Conservation (phyloP, 2,113 vertebrate genomes). For the Callipepla squamata region DNA sequence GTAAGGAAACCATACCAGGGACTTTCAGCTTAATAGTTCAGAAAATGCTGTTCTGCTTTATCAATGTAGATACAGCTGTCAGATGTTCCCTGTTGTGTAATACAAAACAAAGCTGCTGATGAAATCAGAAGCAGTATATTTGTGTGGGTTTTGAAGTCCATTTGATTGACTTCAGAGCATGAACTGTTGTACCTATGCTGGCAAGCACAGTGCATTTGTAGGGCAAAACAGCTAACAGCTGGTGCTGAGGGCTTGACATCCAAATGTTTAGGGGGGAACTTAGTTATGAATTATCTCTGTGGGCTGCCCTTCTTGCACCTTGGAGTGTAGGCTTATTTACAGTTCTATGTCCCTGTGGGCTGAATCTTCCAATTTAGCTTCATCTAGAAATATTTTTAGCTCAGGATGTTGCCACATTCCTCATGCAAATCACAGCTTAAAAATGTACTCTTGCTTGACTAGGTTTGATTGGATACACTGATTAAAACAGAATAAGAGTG, state of each 20-base stretch:
- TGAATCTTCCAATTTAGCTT: not conserved
- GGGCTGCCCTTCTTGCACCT: not conserved
- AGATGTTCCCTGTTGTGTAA: not conserved
- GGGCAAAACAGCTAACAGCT: not conserved
- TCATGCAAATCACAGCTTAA: not conserved
- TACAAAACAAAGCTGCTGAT: not conserved
- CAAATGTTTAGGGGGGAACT: not conserved
- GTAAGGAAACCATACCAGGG: not conserved
- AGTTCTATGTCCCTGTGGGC: not conserved
- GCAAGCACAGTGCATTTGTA: not conserved
- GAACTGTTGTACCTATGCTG: not conserved
- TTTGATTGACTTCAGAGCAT: not conserved
- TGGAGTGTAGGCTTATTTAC: not conserved
- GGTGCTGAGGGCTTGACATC: not conserved
- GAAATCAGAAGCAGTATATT: not conserved
- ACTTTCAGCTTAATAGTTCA: not conserved
- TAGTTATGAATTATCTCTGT: not conserved
- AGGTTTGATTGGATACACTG: not conserved
- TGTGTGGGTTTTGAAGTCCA: not conserved
- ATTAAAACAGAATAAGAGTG: not conserved
- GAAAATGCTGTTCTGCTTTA: not conserved
- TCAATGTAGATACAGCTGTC: rapidly evolving
- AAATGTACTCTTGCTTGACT: not conserved
- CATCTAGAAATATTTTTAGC: not conserved
- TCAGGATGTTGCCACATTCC: not conserved